Evolutionary conservation across 2,888 invertebrate species (phyloP).

Genomic region (Pristionchus fissidentatus): DNA sequence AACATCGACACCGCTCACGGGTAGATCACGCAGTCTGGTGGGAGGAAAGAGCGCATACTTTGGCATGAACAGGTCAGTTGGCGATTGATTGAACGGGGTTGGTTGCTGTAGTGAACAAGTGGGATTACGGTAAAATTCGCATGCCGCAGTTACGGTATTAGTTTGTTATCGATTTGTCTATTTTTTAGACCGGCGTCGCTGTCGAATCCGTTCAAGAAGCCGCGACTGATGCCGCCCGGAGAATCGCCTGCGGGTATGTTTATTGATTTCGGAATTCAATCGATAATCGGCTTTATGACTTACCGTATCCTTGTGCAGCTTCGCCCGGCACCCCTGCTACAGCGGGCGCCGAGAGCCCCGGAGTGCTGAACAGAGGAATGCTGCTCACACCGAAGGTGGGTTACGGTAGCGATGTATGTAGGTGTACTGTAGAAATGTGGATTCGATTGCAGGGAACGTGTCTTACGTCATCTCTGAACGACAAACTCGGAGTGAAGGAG

Average conservation of each 20-base stretch:
- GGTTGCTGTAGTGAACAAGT: too few relatives aligned
- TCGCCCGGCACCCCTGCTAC: not conserved
- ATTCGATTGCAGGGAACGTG: constrained; percentile 7
- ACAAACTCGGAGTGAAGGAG: constrained; percentile 25
- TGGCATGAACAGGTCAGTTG: constrained; percentile 36
- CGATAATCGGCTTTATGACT: not conserved
- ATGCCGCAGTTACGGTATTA: not conserved
- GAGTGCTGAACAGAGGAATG: constrained; percentile 27
- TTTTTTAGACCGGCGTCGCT: constrained; percentile 2
- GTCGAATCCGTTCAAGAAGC: constrained; percentile 49
- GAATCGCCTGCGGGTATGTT: not conserved
- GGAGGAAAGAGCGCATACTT: constrained; percentile 45
- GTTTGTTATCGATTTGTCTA: not conserved
- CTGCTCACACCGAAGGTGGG: constrained; percentile 25
- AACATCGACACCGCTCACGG: constrained; percentile 40
- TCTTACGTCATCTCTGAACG: constrained; percentile 7
- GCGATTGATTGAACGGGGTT: not conserved
- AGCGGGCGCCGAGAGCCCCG: not conserved
- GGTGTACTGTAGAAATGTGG: not conserved
- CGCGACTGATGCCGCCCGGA: constrained; percentile 38
- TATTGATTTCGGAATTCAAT: not conserved
- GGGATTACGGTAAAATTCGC: not conserved
- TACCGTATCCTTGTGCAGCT: not conserved
- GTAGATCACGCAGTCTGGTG: not conserved
- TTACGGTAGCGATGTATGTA: not conserved